These are phyloP conservation scores for Tiaroga cobitis DNA, from an alignment of 2,797 vertebrate genomes.

Conservation along the genomic window DNA sequence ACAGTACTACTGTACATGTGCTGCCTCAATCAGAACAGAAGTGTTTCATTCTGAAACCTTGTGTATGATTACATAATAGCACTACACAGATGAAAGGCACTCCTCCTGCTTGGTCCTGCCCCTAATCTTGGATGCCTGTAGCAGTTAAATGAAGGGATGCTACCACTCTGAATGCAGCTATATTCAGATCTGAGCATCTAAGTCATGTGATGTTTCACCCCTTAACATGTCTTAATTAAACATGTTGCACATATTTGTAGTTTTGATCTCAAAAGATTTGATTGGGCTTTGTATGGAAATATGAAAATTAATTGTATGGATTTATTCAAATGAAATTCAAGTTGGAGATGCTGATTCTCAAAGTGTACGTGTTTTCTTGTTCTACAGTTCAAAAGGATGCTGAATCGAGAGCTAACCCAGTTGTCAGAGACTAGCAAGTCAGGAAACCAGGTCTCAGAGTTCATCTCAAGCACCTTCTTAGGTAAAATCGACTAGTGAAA, in stretches of 20 bases:
- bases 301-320: neutral
- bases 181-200: neutral
- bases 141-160: slow-evolving; percentile 36
- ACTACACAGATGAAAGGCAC: slow-evolving; percentile 48
- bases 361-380: neutral
- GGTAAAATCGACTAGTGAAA: slow-evolving; percentile 72
- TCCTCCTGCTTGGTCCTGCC: slow-evolving; percentile 36
- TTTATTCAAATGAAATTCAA: neutral
- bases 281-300: neutral
- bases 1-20: slow-evolving; percentile 25
- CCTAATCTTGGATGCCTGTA: slow-evolving; percentile 41
- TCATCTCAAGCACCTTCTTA: slow-evolving; percentile 92
- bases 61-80: slow-evolving; percentile 56
- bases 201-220: slow-evolving; percentile 18
- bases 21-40: slow-evolving; percentile 38
- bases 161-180: slow-evolving; percentile 4
- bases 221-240: neutral
- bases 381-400: slow-evolving; percentile 91
- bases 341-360: neutral
- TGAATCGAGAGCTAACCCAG: slow-evolving; percentile 90
- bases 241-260: neutral
- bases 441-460: slow-evolving; percentile 94
- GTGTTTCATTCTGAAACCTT: slow-evolving; percentile 51
- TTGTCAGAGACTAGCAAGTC: slow-evolving; percentile 93
- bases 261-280: neutral